A percentile compares a stretch with the other conserved stretches of the same genome.
phyloP scores from a whole-genome alignment of 2,888 invertebrate species.

The Dermolepida albohirtum region DNA sequence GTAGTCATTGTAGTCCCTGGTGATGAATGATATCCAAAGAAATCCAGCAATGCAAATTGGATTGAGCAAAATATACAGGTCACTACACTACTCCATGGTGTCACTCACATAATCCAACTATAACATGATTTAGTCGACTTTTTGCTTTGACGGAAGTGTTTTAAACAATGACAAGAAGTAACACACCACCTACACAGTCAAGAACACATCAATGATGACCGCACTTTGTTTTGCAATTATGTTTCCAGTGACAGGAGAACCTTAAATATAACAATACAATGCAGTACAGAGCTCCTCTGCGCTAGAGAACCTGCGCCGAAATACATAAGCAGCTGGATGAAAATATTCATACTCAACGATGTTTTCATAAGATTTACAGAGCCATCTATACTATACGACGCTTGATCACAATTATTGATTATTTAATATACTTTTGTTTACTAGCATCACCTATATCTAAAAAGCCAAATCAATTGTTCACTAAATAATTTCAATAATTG shows the following conservation, averaged over 20 bases:
- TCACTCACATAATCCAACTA: conserved; percentile 46
- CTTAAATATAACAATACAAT: conserved; percentile 55
- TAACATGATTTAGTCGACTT: conserved; percentile 28
- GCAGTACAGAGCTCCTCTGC: conserved; percentile 49
- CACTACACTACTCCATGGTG: conserved; percentile 59
- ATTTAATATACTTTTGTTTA: neutral
- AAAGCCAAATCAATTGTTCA: neutral
- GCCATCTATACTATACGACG: conserved; percentile 23
- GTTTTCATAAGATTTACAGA: conserved; percentile 8
- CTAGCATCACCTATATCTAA: neutral
- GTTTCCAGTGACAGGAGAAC: conserved; percentile 27
- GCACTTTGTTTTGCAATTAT: conserved; percentile 29
- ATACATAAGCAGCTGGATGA: conserved; percentile 49
- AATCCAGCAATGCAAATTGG: conserved; percentile 46
- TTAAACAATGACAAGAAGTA: conserved; percentile 43
- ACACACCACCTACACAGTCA: conserved; percentile 37
- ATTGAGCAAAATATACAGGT: conserved; percentile 55
- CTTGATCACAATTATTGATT: conserved; percentile 6
- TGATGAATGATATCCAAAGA: conserved; percentile 45
- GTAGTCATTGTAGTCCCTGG: conserved; percentile 76
- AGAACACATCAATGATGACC: conserved; percentile 27
- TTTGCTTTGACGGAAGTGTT: conserved; percentile 8
- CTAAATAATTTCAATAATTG: too few relatives aligned
- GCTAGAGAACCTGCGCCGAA: conserved; percentile 54
- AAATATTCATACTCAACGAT: conserved; percentile 24